A percentile compares a stretch with the other conserved stretches of the same genome.
Evolutionary conservation across 1,140 invertebrate genomes (phyloP).

Genomic region (Pseudachorutes palmiensis): DNA sequence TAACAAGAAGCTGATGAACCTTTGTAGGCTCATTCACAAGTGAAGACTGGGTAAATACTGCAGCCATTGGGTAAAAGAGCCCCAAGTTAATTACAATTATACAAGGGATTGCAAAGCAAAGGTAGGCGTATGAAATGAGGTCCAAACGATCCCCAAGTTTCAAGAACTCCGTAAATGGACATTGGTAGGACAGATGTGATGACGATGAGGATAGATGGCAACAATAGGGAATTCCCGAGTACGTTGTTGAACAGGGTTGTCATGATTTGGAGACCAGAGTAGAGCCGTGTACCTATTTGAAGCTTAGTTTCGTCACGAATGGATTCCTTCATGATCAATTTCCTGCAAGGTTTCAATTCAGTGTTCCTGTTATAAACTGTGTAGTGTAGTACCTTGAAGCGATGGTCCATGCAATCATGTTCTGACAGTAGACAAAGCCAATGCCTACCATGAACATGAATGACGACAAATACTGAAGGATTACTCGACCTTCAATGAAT

Average conservation of each 20-base stretch:
- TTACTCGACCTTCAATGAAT: neutral
- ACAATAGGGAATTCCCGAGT: neutral
- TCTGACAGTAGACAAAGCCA: neutral
- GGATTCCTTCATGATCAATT: neutral
- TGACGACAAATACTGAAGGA: neutral
- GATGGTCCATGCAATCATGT: neutral
- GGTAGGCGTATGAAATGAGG: neutral
- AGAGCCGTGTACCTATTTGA: neutral
- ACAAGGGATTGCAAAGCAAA: neutral
- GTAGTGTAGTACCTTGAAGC: neutral
- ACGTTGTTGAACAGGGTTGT: neutral
- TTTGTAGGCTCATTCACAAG: neutral
- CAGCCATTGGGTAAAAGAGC: neutral
- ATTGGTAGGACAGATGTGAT: neutral
- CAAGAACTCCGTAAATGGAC: neutral
- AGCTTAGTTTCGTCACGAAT: neutral
- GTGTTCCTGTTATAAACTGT: neutral
- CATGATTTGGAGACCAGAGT: neutral
- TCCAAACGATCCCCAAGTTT: neutral
- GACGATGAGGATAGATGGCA: neutral
- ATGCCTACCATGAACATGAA: neutral
- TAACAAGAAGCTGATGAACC: neutral
- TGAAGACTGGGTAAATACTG: neutral
- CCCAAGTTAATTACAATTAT: neutral
- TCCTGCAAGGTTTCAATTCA: neutral